These are phyloP conservation scores for Liolophura sinensis DNA, from an alignment of 1,140 invertebrate species.

Conservation along the genomic window DNA sequence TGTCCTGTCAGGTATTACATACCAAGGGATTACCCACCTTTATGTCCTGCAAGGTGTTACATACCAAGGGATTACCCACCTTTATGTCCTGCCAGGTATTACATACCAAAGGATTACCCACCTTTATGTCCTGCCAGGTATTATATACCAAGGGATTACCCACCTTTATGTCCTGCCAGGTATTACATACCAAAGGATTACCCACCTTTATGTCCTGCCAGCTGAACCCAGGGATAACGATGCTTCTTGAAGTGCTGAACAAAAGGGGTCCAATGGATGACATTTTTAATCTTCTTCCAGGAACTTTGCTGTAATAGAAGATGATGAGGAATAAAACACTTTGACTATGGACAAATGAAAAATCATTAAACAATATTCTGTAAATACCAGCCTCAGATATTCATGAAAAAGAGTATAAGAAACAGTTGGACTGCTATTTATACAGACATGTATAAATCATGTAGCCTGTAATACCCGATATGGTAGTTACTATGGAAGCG, in stretches of 20 bases:
- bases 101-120: no score
- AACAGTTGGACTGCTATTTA: no score
- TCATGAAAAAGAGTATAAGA: no score
- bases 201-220: constrained; percentile 62
- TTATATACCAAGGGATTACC: neutral
- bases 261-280: constrained; percentile 94
- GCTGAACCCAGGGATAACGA: constrained; percentile 93
- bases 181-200: neutral
- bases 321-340: constrained; percentile 10
- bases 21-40: no score
- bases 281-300: constrained; percentile 90
- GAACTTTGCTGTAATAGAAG: constrained; percentile 78
- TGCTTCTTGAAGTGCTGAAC: constrained; percentile 96
- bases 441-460: no score
- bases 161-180: constrained; percentile 74
- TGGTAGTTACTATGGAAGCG: no score
- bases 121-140: neutral
- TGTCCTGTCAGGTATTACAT: no score
- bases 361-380: no score
- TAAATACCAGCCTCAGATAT: no score
- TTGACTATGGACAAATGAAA: no score
- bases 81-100: neutral
- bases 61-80: neutral
- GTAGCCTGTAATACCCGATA: no score
- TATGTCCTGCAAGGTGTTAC: neutral